A percentile compares a stretch with the other conserved stretches of the same genome.
Evolutionary conservation across 2,888 invertebrate species (phyloP).

Genomic region (Xestoiulus laeticollis): DNA sequence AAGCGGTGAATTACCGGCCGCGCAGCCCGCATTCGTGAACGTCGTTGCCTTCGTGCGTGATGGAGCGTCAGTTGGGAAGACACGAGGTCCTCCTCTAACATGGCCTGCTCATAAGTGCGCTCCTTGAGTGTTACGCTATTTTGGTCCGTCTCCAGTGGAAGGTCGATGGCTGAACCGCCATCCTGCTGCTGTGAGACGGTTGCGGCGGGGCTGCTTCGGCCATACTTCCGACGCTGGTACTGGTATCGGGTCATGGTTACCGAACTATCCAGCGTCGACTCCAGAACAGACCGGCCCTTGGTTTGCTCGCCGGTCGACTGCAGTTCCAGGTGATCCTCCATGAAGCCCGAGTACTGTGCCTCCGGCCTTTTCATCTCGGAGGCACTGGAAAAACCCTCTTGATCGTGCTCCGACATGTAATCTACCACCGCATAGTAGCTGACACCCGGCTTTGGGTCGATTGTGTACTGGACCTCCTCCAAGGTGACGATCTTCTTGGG

Average conservation of each 20-base stretch:
- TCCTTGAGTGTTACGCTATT: conserved; percentile 52
- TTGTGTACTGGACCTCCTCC: conserved; percentile 49
- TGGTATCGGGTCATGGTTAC: conserved; percentile 51
- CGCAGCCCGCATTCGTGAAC: conserved; percentile 31
- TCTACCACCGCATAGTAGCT: conserved; percentile 55
- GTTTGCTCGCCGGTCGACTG: conserved; percentile 39
- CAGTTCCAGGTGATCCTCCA: conserved; percentile 56
- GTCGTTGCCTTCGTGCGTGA: background rate
- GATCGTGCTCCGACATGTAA: conserved; percentile 55
- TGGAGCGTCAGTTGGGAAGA: background rate
- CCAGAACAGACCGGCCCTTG: conserved; percentile 49
- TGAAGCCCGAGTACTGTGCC: conserved; percentile 53
- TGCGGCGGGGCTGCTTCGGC: background rate
- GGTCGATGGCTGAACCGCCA: conserved; percentile 46
- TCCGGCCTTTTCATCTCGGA: conserved; percentile 51
- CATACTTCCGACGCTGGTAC: background rate
- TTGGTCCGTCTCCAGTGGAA: conserved; percentile 46
- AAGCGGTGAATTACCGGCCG: background rate
- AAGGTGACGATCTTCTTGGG: conserved; percentile 45
- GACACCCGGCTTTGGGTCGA: conserved; percentile 50
- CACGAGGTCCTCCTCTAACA: conserved; percentile 52
- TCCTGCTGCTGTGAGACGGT: too few relatives aligned
- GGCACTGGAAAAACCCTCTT: conserved; percentile 52
- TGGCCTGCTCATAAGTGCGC: conserved; percentile 53
- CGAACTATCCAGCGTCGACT: conserved; percentile 54